These are phyloP conservation scores for Caranx melampygus DNA, from an alignment of 2,113 vertebrate genomes.

Conservation along the genomic window DNA sequence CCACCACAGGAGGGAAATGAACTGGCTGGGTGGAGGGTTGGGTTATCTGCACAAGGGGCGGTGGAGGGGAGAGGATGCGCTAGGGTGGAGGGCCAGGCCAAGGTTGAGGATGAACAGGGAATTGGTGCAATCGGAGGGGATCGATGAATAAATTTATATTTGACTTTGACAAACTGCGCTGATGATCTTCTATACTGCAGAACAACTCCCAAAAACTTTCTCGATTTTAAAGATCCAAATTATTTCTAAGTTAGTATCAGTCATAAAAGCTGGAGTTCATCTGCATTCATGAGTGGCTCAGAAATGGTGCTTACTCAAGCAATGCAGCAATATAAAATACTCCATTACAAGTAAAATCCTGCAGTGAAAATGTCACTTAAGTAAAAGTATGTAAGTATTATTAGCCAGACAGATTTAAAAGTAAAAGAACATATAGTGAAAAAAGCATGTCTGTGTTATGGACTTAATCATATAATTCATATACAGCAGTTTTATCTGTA, in stretches of 20 bases:
- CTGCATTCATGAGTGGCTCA: neutral
- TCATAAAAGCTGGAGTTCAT: neutral
- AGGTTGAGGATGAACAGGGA: constrained; percentile 57
- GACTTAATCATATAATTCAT: neutral
- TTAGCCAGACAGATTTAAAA: neutral
- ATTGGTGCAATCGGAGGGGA: constrained; percentile 28
- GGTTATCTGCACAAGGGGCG: constrained; percentile 46
- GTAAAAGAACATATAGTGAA: neutral
- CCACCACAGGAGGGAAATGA: constrained; percentile 75
- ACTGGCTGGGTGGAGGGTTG: constrained; percentile 58
- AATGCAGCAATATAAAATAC: neutral
- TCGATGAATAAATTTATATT: constrained; percentile 52
- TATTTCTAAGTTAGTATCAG: neutral
- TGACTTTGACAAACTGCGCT: constrained; percentile 58
- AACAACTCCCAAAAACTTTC: constrained; percentile 19
- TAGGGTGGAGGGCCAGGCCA: constrained; percentile 46
- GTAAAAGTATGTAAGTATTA: neutral
- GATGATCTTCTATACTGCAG: neutral
- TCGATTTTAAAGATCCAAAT: constrained; percentile 21
- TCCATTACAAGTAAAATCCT: neutral
- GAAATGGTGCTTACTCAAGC: neutral
- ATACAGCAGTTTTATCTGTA: neutral
- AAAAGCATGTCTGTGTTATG: neutral
- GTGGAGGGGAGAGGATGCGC: constrained; percentile 17
- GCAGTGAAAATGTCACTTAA: constrained; percentile 1